A percentile compares a stretch with the other conserved stretches of the same genome.
Conservation (phyloP, 2,888 invertebrate genomes). For the Tachina grossa region DNA sequence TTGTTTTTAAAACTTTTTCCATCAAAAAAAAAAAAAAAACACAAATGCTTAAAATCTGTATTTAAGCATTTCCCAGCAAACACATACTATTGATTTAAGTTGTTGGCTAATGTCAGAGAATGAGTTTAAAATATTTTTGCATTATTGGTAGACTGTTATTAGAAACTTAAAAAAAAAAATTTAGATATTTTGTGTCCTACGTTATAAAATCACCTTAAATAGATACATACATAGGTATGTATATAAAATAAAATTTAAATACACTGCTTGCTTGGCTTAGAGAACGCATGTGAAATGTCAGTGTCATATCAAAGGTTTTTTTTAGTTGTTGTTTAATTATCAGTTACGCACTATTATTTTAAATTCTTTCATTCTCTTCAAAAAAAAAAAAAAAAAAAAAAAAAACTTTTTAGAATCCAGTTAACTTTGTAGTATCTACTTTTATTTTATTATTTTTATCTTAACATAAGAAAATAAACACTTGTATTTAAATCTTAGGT, state of each 20-base stretch:
- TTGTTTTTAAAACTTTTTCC: neutral
- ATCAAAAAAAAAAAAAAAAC: neutral
- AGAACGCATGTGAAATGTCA: neutral
- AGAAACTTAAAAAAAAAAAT: neutral
- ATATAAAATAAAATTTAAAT: neutral
- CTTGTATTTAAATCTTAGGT: constrained; percentile 19
- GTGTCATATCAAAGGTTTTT: neutral
- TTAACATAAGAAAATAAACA: constrained; percentile 8
- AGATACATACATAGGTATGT: too few species aligned
- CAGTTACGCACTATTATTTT: constrained; percentile 51
- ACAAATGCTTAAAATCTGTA: too few species aligned
- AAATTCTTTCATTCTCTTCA: neutral
- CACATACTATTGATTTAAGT: neutral
- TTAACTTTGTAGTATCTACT: neutral
- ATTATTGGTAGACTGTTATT: neutral
- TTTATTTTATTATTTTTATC: constrained; percentile 21
- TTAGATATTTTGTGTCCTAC: too few species aligned
- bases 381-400: constrained; percentile 5
- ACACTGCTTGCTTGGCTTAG: neutral
- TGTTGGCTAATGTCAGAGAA: neutral
- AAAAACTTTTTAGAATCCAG: neutral
- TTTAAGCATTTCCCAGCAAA: neutral
- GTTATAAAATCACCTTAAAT: too few species aligned
- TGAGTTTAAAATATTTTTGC: neutral
- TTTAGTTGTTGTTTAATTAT: constrained; percentile 33